These are phyloP conservation scores for Drosophila quadrilineata DNA, from an alignment of 1,140 invertebrate species.

Conservation along the genomic window DNA sequence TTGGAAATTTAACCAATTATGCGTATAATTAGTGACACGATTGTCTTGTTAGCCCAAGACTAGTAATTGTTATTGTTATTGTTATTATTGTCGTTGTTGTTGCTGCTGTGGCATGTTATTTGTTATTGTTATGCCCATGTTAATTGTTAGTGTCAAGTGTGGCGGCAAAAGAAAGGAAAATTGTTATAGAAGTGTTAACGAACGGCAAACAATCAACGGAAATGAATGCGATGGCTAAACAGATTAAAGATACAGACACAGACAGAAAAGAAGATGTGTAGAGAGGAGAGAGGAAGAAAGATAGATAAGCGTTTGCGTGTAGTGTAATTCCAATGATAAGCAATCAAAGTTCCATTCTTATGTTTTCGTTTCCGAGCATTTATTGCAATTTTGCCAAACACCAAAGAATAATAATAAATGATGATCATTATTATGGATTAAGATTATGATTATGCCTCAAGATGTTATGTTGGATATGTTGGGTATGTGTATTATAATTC, in stretches of 20 bases:
- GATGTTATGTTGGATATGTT: conserved; percentile 11
- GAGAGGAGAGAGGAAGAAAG: conserved; percentile 22
- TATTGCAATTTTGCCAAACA: conserved; percentile 70
- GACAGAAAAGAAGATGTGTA: neutral
- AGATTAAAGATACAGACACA: conserved; percentile 10
- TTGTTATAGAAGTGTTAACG: conserved; percentile 60
- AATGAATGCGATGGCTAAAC: conserved; percentile 34
- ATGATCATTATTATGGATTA: conserved; percentile 39
- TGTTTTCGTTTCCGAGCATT: conserved; percentile 42
- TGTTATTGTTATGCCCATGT: conserved; percentile 66
- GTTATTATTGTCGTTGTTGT: conserved; percentile 10
- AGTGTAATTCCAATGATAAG: conserved; percentile 35
- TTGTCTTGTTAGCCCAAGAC: conserved; percentile 61
- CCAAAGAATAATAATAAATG: conserved; percentile 38
- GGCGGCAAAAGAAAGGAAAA: conserved; percentile 60
- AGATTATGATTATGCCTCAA: neutral
- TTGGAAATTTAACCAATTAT: conserved; percentile 78
- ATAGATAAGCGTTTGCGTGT: conserved; percentile 31
- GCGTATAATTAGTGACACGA: conserved; percentile 79
- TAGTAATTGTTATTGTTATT: conserved; percentile 32
- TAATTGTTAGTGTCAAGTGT: conserved; percentile 69
- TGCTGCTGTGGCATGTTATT: conserved; percentile 32
- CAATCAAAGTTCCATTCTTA: conserved; percentile 54
- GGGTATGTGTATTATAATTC: conserved; percentile 22
- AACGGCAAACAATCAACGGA: conserved; percentile 58